Evolutionary conservation across 2,113 vertebrate species (phyloP).

Genomic region (Carassius carassius): DNA sequence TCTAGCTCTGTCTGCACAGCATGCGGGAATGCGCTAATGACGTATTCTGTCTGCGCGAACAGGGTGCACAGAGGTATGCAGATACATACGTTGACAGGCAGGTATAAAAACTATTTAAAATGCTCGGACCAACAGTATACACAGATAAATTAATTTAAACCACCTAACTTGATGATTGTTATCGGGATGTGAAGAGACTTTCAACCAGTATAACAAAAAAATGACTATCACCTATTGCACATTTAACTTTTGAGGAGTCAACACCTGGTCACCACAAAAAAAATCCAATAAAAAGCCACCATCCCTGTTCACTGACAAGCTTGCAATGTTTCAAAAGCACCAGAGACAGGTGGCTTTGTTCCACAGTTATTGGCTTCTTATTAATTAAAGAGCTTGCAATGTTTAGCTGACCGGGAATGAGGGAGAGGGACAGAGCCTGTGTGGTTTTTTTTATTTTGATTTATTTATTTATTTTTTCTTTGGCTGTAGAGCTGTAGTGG

Average conservation of each 20-base stretch:
- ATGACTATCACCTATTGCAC: too few species aligned
- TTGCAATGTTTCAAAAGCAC: slow-evolving; percentile 42
- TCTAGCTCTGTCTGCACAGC: too few species aligned
- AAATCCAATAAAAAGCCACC: slow-evolving; percentile 38
- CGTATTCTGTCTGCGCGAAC: too few species aligned
- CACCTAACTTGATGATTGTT: too few species aligned
- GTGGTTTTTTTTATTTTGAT: not conserved
- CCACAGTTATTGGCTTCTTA: slow-evolving; percentile 42
- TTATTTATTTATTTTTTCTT: not conserved
- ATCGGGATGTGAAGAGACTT: too few species aligned
- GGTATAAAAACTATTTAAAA: too few species aligned
- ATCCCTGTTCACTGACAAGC: slow-evolving; percentile 36
- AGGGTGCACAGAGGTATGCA: too few species aligned
- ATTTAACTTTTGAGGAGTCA: slow-evolving; percentile 24
- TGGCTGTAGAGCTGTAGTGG: slow-evolving; percentile 39
- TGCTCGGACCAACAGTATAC: too few species aligned
- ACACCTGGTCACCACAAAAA: slow-evolving; percentile 47
- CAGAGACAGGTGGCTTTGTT: slow-evolving; percentile 41
- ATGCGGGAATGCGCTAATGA: too few species aligned
- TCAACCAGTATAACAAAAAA: too few species aligned
- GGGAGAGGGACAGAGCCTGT: not conserved
- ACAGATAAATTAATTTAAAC: too few species aligned
- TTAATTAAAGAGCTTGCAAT: slow-evolving; percentile 48
- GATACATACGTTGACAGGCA: too few species aligned
- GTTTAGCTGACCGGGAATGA: slow-evolving; percentile 34